Base-by-base conservation (phyloP, 2,888 invertebrate species). In the Orthosia gothica region DNA sequence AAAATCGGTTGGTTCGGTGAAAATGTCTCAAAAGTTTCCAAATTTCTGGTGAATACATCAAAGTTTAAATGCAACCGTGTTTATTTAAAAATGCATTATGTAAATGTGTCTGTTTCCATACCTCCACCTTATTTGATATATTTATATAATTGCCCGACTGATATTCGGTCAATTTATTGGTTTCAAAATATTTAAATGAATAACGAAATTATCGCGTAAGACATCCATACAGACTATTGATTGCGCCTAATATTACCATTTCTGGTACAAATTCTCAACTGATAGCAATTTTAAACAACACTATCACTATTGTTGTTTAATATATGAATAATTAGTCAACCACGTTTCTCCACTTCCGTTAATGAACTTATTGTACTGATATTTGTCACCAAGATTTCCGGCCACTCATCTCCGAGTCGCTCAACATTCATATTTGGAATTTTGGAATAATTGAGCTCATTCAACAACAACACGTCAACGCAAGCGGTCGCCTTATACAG, bases 391-490 rank as follows among this genome's bases (percentile, higher is more conserved):
- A 61, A 64, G 23, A 64, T 62, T 78, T 82, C 76, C 80, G 69
- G 65, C 52, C 54, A 71, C 62, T 54, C 57, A 40, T 47, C 62
- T 70, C 47, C 67, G 52, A 32, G 58, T 32, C 32, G 62, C 20
- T 64, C 61, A 70, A 70, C 20, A 77, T 75, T 79, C 75, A 71
- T 76, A 82, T 85, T 81, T 79, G 64, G 75, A 81, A 79, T 70
- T 85, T 81, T 79, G 64, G 74, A 81, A 79, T 71, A 73, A 73
- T 69, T 50, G 18, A 73, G 64, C 63, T 74, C 87, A 87, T 83
- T 87, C 62, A 58, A 74, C 50, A 76, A 71, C 58, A 76, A 65
- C 69, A 79, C 69, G 54, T 59, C 76, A 64, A 54, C 66, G 18
- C 47, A 40, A 70, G 26, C 76, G 64, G 86, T 80, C 70, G 85